A percentile compares a stretch with the other conserved stretches of the same genome.
Evolutionary conservation across 2,888 invertebrate genomes (phyloP).

Genomic region (Dynastes maya): DNA sequence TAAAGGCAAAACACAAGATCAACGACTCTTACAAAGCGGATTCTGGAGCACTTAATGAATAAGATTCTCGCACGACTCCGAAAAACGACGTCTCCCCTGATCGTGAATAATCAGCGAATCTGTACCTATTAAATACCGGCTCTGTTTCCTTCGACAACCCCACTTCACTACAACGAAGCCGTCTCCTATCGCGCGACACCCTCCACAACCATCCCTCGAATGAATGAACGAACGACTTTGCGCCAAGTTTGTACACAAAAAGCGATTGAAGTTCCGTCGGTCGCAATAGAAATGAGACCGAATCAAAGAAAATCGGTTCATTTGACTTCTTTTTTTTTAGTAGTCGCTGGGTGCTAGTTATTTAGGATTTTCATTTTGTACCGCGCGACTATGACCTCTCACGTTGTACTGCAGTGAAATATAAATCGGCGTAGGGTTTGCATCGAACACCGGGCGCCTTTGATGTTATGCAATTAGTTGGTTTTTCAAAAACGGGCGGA

Average conservation of each 20-base stretch:
- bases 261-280: conserved; percentile 61
- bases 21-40: not conserved
- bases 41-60: conserved; percentile 27
- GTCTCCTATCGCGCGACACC: not conserved
- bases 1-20: not conserved
- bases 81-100: conserved; percentile 11
- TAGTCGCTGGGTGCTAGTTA: conserved; percentile 7
- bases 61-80: conserved; percentile 21
- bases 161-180: conserved; percentile 18
- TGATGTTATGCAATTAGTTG: conserved; percentile 57
- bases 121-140: conserved; percentile 63
- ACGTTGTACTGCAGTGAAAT: conserved; percentile 1
- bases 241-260: conserved; percentile 66
- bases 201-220: not conserved
- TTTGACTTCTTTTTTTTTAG: conserved; percentile 61
- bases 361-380: conserved; percentile 45
- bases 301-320: conserved; percentile 66
- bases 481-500: conserved; percentile 44
- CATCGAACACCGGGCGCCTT: conserved; percentile 39
- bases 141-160: conserved; percentile 32
- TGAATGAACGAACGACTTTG: conserved; percentile 64
- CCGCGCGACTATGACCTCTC: conserved; percentile 34
- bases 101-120: conserved; percentile 61
- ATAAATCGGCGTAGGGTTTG: conserved; percentile 12
- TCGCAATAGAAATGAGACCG: conserved; percentile 64